Percentiles rank a stretch among this genome's conserved stretches.
Evolutionary conservation across 2,797 vertebrate genomes (phyloP).

Genomic region (Macroramphosus scolopax): DNA sequence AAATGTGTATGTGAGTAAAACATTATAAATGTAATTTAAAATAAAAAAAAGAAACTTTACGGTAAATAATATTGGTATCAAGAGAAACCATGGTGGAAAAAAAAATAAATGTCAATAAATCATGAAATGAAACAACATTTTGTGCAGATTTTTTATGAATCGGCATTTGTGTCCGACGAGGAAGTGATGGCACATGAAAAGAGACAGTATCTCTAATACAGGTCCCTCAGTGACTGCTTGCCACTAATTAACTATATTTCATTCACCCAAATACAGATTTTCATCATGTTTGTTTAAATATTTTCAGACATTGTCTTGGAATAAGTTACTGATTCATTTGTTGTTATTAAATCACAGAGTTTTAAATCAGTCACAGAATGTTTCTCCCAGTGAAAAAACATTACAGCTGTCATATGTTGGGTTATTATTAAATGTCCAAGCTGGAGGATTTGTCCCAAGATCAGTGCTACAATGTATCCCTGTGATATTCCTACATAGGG

Average conservation of each 20-base stretch:
- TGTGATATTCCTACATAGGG: too few relatives aligned
- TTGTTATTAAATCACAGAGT: too few relatives aligned
- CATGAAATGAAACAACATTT: slow-evolving; percentile 71
- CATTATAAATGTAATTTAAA: slow-evolving; percentile 85
- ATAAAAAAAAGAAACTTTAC: slow-evolving; percentile 77
- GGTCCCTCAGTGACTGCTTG: too few relatives aligned
- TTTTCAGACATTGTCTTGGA: too few relatives aligned
- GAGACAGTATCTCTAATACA: too few relatives aligned
- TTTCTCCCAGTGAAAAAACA: background rate
- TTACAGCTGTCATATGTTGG: background rate
- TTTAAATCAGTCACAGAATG: background rate
- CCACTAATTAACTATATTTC: too few relatives aligned
- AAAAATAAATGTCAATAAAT: slow-evolving; percentile 83
- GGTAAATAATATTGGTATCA: slow-evolving; percentile 78
- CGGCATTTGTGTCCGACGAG: too few relatives aligned
- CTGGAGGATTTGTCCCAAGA: background rate
- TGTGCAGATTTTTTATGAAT: slow-evolving; percentile 47
- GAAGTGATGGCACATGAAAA: too few relatives aligned
- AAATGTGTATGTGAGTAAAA: slow-evolving; percentile 83
- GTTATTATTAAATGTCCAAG: background rate
- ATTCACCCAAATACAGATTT: too few relatives aligned
- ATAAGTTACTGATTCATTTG: too few relatives aligned
- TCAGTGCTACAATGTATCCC: background rate
- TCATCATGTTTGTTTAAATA: too few relatives aligned
- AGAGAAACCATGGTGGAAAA: slow-evolving; percentile 76